These are phyloP conservation scores for Ips typographus DNA, from an alignment of 1,140 invertebrate genomes.

Conservation along the genomic window DNA sequence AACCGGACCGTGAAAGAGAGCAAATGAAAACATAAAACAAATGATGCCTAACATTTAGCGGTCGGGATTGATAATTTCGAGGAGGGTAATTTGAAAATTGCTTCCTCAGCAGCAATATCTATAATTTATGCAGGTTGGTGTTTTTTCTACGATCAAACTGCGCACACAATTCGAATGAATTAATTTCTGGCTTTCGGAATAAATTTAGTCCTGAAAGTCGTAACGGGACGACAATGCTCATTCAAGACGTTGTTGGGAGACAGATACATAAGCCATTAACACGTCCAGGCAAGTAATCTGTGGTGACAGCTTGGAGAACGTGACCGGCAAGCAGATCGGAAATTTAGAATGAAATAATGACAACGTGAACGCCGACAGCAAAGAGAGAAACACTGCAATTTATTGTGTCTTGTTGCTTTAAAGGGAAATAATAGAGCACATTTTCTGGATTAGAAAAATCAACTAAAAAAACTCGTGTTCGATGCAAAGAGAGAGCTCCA, in stretches of 20 bases:
- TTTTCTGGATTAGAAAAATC: no score
- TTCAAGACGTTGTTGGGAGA: constrained; percentile 33
- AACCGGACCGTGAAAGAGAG: constrained; percentile 47
- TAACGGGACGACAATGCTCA: constrained; percentile 8
- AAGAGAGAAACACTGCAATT: neutral
- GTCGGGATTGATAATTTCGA: constrained; percentile 48
- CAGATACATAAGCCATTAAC: constrained; percentile 42
- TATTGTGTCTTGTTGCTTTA: no score
- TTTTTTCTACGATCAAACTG: constrained; percentile 41
- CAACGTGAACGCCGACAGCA: neutral
- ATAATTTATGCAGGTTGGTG: constrained; percentile 49
- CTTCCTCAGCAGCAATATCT: constrained; percentile 43
- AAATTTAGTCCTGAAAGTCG: neutral
- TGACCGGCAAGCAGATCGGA: constrained; percentile 47
- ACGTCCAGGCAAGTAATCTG: constrained; percentile 48
- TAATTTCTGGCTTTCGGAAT: no score
- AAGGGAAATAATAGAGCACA: no score
- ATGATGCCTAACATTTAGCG: constrained; percentile 46
- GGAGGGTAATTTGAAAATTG: constrained; percentile 43
- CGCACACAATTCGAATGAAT: no score
- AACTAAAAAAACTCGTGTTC: neutral
- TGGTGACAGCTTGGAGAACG: constrained; percentile 47
- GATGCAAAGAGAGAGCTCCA: neutral
- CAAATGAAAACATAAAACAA: constrained; percentile 51
- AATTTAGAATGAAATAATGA: constrained; percentile 26